phyloP scores from a whole-genome alignment of 2,797 vertebrate species.

The Leptoclinus maculatus region DNA sequence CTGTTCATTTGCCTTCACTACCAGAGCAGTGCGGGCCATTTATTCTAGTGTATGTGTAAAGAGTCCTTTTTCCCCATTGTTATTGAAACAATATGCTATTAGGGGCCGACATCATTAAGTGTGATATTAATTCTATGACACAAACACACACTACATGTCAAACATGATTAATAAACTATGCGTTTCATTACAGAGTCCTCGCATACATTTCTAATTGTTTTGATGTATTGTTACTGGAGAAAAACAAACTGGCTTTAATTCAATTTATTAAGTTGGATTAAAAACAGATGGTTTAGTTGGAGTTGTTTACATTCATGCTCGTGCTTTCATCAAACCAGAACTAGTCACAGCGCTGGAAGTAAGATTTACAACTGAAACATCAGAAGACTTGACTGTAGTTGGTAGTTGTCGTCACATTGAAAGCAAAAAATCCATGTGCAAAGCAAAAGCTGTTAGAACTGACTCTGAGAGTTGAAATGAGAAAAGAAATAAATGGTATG shows the following conservation, averaged over 20 bases:
- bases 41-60: constrained; percentile 1
- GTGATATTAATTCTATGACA: constrained; percentile 15
- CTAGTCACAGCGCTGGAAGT: neutral
- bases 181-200: constrained; percentile 7
- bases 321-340: neutral
- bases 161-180: constrained; percentile 27
- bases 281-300: constrained; percentile 13
- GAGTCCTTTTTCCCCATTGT: neutral
- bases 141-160: constrained; percentile 4
- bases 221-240: neutral
- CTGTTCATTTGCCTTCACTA: neutral
- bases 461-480: neutral
- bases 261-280: constrained; percentile 7
- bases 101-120: neutral
- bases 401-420: neutral
- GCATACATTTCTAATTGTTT: constrained; percentile 8
- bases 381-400: neutral
- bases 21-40: neutral
- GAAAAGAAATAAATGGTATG: neutral
- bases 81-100: constrained; percentile 2
- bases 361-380: neutral
- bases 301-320: constrained; percentile 3
- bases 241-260: constrained; percentile 2
- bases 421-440: neutral
- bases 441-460: neutral